Evolutionary conservation across 2,797 vertebrate genomes (phyloP).

Genomic region (Gastrophryne carolinensis): DNA sequence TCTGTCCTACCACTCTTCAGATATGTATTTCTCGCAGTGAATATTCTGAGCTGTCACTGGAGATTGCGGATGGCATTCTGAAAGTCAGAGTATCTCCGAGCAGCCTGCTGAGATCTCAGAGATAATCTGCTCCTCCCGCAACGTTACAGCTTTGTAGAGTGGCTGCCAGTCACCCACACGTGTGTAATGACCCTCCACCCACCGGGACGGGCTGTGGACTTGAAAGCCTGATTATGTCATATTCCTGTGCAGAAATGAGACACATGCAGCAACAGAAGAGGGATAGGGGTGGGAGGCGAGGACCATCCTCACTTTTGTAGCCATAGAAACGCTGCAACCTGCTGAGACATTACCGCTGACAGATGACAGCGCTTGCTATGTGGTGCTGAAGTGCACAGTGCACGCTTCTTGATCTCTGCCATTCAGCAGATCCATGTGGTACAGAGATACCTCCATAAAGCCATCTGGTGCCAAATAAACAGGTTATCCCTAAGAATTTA

Average conservation of each 20-base stretch:
- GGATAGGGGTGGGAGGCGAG: not conserved
- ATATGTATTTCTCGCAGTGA: too few relatives aligned
- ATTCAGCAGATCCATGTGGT: too few relatives aligned
- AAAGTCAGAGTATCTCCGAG: not conserved
- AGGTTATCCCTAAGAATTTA: too few relatives aligned
- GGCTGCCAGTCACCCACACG: not conserved
- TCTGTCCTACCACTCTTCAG: too few relatives aligned
- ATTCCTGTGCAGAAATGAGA: conserved; percentile 1
- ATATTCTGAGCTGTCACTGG: too few relatives aligned
- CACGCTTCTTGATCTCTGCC: too few relatives aligned
- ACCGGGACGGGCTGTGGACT: not conserved
- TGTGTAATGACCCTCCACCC: not conserved
- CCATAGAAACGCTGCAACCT: conserved; percentile 42
- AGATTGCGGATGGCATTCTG: not conserved
- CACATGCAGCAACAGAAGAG: not conserved
- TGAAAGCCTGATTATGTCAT: not conserved
- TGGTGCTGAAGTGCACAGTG: too few relatives aligned
- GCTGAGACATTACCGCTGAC: conserved; percentile 23
- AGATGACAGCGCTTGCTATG: not conserved
- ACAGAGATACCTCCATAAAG: too few relatives aligned
- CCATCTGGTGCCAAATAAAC: too few relatives aligned
- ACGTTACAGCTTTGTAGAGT: not conserved
- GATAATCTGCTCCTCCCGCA: not conserved
- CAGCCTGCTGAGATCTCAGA: not conserved
- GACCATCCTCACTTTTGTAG: conserved; percentile 7